A percentile compares a stretch with the other conserved stretches of the same genome.
Evolutionary conservation across 1,140 invertebrate genomes (phyloP).

Genomic region (Listronotus oregonensis): DNA sequence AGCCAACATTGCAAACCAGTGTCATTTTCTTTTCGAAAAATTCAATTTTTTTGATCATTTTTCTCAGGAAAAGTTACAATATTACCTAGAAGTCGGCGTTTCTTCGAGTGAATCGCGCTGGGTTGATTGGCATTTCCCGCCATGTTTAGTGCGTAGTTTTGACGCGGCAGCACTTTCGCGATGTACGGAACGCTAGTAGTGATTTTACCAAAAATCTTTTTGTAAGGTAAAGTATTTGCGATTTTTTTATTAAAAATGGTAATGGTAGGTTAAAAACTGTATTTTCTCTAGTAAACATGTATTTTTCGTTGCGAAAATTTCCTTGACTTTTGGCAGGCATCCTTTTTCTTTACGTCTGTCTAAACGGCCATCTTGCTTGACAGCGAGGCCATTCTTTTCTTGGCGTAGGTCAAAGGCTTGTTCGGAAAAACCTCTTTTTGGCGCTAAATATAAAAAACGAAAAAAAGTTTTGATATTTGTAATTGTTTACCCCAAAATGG

Average conservation of each 20-base stretch:
- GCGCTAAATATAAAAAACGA: constrained; percentile 44
- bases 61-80: not conserved
- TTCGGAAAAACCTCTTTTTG: constrained; percentile 38
- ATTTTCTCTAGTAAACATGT: constrained; percentile 38
- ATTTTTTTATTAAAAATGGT: constrained; percentile 24
- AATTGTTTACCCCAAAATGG: constrained; percentile 16
- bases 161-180: constrained; percentile 45
- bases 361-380: constrained; percentile 46
- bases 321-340: constrained; percentile 33
- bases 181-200: constrained; percentile 46
- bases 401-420: constrained; percentile 30
- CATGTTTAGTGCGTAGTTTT: constrained; percentile 34
- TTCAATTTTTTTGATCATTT: not conserved
- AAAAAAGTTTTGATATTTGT: constrained; percentile 24
- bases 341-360: constrained; percentile 36
- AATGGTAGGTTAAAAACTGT: constrained; percentile 16
- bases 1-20: constrained; percentile 2
- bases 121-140: constrained; percentile 34
- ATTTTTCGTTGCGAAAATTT: constrained; percentile 36
- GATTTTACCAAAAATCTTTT: constrained; percentile 38
- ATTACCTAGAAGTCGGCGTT: not conserved
- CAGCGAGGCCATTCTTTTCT: constrained; percentile 33
- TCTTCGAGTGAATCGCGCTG: not conserved
- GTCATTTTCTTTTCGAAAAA: constrained; percentile 13
- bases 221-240: constrained; percentile 30